Percentiles rank a stretch among this genome's conserved stretches.
Evolutionary conservation across 2,888 invertebrate genomes (phyloP).

Genomic region (Acleris cristana): DNA sequence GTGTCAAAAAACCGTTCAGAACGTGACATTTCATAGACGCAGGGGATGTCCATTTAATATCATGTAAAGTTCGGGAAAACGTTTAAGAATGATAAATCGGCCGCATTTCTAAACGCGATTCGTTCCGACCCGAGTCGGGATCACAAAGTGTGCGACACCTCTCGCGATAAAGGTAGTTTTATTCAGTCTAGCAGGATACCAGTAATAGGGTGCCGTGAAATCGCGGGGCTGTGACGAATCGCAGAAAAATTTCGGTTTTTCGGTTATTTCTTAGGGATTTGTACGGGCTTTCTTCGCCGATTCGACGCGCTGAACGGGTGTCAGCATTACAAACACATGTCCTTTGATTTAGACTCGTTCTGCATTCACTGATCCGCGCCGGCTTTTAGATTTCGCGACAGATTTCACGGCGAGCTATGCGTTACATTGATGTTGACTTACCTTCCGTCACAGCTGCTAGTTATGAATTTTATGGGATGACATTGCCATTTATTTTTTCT

Average conservation of each 20-base stretch:
- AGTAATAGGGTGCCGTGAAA: slow-evolving; percentile 79
- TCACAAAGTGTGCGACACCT: slow-evolving; percentile 71
- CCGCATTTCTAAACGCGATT: slow-evolving; percentile 70
- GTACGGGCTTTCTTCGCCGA: slow-evolving; percentile 82
- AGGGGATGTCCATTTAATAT: slow-evolving; percentile 76
- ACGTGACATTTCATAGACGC: slow-evolving; percentile 75
- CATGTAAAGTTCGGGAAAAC: slow-evolving; percentile 63
- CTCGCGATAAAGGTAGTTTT: slow-evolving; percentile 45
- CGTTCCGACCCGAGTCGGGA: slow-evolving; percentile 71
- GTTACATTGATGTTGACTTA: slow-evolving; percentile 84
- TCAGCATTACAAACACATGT: slow-evolving; percentile 81
- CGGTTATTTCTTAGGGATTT: slow-evolving; percentile 84
- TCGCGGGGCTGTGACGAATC: slow-evolving; percentile 76
- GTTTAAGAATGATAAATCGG: slow-evolving; percentile 82
- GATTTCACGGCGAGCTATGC: slow-evolving; percentile 77
- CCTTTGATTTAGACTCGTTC: slow-evolving; percentile 71
- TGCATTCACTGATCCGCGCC: slow-evolving; percentile 67
- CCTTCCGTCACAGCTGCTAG: slow-evolving; percentile 82
- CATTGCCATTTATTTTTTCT: slow-evolving; percentile 39
- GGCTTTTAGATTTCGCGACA: slow-evolving; percentile 79
- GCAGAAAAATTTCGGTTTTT: slow-evolving; percentile 84
- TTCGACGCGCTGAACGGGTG: slow-evolving; percentile 80
- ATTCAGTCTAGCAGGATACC: slow-evolving; percentile 53
- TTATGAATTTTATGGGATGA: slow-evolving; percentile 57
- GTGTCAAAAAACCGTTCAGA: slow-evolving; percentile 59